Conservation (phyloP, 2,888 invertebrate genomes). For the Melangyna quadrimaculata region DNA sequence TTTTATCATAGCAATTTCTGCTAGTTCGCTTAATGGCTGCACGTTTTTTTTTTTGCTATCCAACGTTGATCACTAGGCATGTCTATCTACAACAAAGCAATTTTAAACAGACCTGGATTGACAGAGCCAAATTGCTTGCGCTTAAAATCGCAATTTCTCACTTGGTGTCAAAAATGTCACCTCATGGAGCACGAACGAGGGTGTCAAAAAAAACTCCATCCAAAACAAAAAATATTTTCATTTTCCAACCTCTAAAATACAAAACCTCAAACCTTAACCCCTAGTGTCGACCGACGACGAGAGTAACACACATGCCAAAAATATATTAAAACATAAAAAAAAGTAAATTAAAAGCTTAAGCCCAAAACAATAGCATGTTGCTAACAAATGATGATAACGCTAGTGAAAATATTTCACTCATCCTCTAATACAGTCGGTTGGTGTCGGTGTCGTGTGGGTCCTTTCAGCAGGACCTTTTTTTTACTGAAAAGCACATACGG, state of each 20-base stretch:
- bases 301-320: conserved; percentile 10
- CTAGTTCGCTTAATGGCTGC: conserved; percentile 49
- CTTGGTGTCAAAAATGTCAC: conserved; percentile 69
- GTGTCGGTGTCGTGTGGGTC: neutral
- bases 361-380: conserved; percentile 55
- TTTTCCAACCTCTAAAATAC: conserved; percentile 15
- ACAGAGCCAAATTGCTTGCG: conserved; percentile 49
- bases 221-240: conserved; percentile 55
- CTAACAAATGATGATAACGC: conserved; percentile 59
- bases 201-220: conserved; percentile 35
- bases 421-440: neutral
- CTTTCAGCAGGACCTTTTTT: conserved; percentile 52
- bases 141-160: conserved; percentile 68
- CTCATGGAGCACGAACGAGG: conserved; percentile 60
- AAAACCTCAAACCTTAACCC: neutral
- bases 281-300: neutral
- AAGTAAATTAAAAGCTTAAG: conserved; percentile 60
- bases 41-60: conserved; percentile 41
- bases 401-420: conserved; percentile 70
- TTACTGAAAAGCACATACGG: neutral
- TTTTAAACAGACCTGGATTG: conserved; percentile 42
- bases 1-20: conserved; percentile 47
- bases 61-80: conserved; percentile 14
- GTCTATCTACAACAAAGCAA: conserved; percentile 7
- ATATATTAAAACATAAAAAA: conserved; percentile 11